Evolutionary conservation across 2,113 vertebrate species (phyloP).

Genomic region (Rhinolophus ferrumequinum): DNA sequence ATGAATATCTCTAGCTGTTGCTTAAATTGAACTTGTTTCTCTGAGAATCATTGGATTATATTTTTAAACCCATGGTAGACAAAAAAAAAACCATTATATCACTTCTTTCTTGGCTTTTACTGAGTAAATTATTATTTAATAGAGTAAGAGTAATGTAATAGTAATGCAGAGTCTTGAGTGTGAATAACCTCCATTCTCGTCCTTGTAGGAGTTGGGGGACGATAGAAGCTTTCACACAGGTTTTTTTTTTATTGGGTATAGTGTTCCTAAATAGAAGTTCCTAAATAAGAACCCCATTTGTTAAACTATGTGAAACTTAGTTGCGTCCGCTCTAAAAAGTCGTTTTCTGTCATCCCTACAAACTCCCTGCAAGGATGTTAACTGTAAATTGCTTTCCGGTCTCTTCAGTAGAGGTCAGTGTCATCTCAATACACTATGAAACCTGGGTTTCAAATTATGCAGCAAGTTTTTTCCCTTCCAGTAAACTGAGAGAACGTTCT

Average conservation of each 20-base stretch:
- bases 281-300: background rate
- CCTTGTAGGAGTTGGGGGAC: background rate
- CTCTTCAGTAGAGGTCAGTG: background rate
- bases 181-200: background rate
- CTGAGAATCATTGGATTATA: background rate
- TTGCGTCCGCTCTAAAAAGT: background rate
- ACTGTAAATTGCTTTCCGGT: background rate
- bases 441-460: background rate
- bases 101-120: constrained; percentile 39
- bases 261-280: background rate
- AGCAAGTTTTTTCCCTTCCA: background rate
- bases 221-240: background rate
- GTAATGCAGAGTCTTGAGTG: background rate
- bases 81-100: background rate
- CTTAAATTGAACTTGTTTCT: constrained; percentile 16
- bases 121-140: background rate
- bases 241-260: background rate
- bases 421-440: background rate
- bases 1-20: background rate
- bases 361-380: background rate
- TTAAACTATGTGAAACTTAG: background rate
- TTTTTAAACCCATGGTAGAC: background rate
- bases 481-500: background rate
- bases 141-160: background rate
- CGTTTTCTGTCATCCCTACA: background rate